Conservation (phyloP, 1,140 invertebrate genomes). For the Leptoteleia sp. region DNA sequence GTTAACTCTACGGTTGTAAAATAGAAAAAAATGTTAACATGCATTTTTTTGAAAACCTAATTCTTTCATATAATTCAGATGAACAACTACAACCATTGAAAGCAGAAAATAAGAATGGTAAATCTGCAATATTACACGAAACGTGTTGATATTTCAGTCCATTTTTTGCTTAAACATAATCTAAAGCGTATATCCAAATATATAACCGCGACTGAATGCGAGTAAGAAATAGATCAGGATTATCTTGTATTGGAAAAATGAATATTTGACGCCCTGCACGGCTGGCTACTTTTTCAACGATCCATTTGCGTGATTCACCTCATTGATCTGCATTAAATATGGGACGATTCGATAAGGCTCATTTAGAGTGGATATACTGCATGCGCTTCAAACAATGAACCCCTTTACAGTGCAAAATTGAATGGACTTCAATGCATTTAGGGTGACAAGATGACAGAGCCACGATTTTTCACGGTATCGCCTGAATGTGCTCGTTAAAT, state of each 20-base stretch:
- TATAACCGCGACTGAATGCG: neutral
- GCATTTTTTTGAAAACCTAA: too few species aligned
- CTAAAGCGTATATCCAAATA: neutral
- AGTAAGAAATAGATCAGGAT: constrained; percentile 29
- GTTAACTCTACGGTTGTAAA: too few species aligned
- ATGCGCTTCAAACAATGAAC: constrained; percentile 69
- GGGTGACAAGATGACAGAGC: constrained; percentile 62
- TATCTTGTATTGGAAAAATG: constrained; percentile 21
- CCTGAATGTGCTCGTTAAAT: constrained; percentile 68
- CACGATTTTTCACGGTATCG: constrained; percentile 73
- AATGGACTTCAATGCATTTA: constrained; percentile 73
- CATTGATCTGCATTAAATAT: constrained; percentile 75
- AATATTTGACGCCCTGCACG: constrained; percentile 37
- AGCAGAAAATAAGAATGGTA: too few species aligned
- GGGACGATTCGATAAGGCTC: constrained; percentile 72
- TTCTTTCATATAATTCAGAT: too few species aligned
- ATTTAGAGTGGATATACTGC: constrained; percentile 70
- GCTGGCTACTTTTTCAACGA: constrained; percentile 49
- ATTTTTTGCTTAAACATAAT: neutral
- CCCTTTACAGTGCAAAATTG: constrained; percentile 66
- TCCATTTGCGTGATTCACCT: constrained; percentile 68
- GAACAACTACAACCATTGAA: too few species aligned
- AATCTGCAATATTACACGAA: too few species aligned
- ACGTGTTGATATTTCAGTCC: too few species aligned
- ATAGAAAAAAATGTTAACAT: too few species aligned